These are phyloP conservation scores for Glomeris maerens DNA, from an alignment of 1,140 invertebrate species.

Conservation along the genomic window DNA sequence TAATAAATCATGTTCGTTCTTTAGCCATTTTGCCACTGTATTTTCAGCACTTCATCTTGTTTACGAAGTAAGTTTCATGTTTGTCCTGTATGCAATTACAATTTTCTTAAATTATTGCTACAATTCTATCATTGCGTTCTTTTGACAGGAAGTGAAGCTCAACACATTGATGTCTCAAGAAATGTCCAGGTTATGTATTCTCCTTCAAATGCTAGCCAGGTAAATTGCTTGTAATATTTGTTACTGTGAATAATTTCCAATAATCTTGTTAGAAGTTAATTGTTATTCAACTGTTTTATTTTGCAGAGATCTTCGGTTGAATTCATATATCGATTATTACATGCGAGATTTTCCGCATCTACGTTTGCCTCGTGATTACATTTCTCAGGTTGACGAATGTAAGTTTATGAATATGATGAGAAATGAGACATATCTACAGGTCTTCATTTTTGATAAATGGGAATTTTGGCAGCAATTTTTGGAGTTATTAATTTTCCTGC, in stretches of 20 bases:
- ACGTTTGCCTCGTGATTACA: slow-evolving; percentile 30
- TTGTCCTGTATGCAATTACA: slow-evolving; percentile 6
- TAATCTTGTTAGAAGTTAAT: neutral
- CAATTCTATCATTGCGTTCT: slow-evolving; percentile 9
- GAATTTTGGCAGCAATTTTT: neutral
- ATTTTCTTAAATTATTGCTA: slow-evolving; percentile 12
- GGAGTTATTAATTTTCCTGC: slow-evolving; percentile 5
- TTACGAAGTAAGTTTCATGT: slow-evolving; percentile 48
- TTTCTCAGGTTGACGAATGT: slow-evolving; percentile 22
- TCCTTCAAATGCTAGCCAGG: neutral
- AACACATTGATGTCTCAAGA: slow-evolving; percentile 32
- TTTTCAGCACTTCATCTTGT: slow-evolving; percentile 70
- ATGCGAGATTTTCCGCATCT: slow-evolving; percentile 65
- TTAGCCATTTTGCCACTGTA: slow-evolving; percentile 54
- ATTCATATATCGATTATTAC: slow-evolving; percentile 62
- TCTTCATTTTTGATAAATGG: neutral
- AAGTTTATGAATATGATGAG: slow-evolving; percentile 7
- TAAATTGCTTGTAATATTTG: neutral
- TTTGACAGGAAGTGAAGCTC: slow-evolving; percentile 58
- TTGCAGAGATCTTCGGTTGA: slow-evolving; percentile 49
- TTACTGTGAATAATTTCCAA: neutral
- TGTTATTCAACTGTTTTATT: slow-evolving; percentile 5
- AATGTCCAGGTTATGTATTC: slow-evolving; percentile 1
- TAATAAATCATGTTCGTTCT: slow-evolving; percentile 51
- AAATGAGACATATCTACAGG: neutral